Evolutionary conservation across 1,140 invertebrate genomes (phyloP), one percentile per base, ranked within the genome.

Genomic region (Prorops nasuta): DNA sequence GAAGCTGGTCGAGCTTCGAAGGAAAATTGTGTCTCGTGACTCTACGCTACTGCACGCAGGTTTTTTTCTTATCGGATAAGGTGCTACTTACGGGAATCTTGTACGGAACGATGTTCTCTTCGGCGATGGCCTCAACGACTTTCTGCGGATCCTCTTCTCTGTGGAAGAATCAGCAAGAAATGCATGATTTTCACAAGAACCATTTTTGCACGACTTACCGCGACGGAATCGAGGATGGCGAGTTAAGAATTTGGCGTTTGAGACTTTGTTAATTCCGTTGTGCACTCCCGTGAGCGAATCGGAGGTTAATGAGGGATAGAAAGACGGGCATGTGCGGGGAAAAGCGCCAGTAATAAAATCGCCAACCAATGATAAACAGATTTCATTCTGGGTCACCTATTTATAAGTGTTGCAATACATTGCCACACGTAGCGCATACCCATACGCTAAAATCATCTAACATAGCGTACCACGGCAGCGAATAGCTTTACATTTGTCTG

Each of bases 31-130:
- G n/a, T n/a, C n/a, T n/a, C n/a, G n/a, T n/a, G 12, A n/a, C 38
- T 3, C 9, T 20, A 1, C 16, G 7, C 16, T 15, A 38, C 9
- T 19, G 2, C 16, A 1, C 36, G 10, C 16, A 2, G 19, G 18
- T 0, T 14, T 1, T 22, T 40, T n/a, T 15, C n/a, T 21, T 40
- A 20, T 40, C 18, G 10, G 24, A n/a, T 28, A 28, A 10, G 4
- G 24, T 6, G 24, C 24, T 28, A 72, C 74, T 66, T 61, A 78
- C 76, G 22, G 74, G 66, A 52, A 76, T 75, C 44, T 71, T 71
- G 56, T 78, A 77, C 7, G 76, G 74, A 18, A 74, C 72, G 48
- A 76, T 69, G 49, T 71, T 71, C 16, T 74, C 68, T 20, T 75
- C 63, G 38, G 64, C 52, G 61, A 76, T 60, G 21, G 62, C 69